Conservation (phyloP, 2,888 invertebrate species). For the Drosophila melanosoma region DNA sequence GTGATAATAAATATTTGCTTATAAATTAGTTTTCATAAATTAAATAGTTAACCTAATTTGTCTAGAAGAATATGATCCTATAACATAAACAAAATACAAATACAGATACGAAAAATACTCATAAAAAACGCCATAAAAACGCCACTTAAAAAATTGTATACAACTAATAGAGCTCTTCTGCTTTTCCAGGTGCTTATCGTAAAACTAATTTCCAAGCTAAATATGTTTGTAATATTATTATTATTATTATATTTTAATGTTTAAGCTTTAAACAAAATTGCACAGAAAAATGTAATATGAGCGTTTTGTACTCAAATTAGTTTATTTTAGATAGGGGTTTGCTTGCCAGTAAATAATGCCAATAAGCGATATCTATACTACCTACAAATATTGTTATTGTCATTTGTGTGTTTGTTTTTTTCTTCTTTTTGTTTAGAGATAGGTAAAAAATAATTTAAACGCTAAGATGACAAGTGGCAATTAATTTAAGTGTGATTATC, state of each 20-base stretch:
- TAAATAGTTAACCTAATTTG: constrained; percentile 69
- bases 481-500: constrained; percentile 81
- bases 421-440: constrained; percentile 49
- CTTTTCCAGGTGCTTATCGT: constrained; percentile 57
- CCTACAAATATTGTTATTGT: constrained; percentile 28
- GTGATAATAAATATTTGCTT: constrained; percentile 66
- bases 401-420: constrained; percentile 19
- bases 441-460: constrained; percentile 77
- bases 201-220: constrained; percentile 63
- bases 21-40: constrained; percentile 72
- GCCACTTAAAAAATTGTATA: constrained; percentile 45
- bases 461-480: constrained; percentile 81
- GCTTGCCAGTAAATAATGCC: constrained; percentile 26
- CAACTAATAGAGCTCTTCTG: constrained; percentile 75
- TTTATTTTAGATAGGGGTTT: constrained; percentile 38
- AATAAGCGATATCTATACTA: constrained; percentile 34
- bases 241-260: constrained; percentile 37
- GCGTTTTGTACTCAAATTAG: constrained; percentile 51
- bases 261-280: constrained; percentile 64
- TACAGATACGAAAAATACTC: constrained; percentile 49
- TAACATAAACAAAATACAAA: constrained; percentile 31
- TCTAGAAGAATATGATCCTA: constrained; percentile 38
- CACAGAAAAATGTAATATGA: constrained; percentile 52
- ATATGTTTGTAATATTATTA: constrained; percentile 29
- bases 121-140: constrained; percentile 56